A percentile compares a stretch with the other conserved stretches of the same genome.
These are phyloP conservation scores for Nixonia krombeini DNA, from an alignment of 1,140 invertebrate genomes.

Conservation along the genomic window DNA sequence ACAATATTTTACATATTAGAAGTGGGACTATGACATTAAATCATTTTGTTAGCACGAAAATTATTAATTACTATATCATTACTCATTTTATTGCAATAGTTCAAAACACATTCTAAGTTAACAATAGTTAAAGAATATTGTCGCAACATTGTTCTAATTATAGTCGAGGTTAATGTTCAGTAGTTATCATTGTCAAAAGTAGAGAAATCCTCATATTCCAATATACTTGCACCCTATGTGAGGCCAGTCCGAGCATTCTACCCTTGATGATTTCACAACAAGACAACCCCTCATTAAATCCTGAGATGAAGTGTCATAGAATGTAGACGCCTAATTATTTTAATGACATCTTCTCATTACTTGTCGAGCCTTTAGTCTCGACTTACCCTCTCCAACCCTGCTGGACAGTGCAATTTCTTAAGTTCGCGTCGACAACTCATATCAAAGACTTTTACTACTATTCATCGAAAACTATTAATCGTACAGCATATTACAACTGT, in stretches of 20 bases:
- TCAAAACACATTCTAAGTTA: too few relatives aligned
- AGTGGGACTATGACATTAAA: too few relatives aligned
- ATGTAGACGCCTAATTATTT: slow-evolving; percentile 43
- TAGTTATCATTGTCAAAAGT: slow-evolving; percentile 16
- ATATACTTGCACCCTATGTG: slow-evolving; percentile 8
- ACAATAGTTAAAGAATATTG: too few relatives aligned
- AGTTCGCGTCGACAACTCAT: slow-evolving; percentile 22
- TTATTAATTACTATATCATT: too few relatives aligned
- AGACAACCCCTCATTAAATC: slow-evolving; percentile 29
- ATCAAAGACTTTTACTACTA: slow-evolving; percentile 8
- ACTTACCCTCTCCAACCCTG: slow-evolving; percentile 19
- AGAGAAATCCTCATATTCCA: slow-evolving; percentile 13
- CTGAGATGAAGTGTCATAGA: slow-evolving; percentile 16
- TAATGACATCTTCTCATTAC: slow-evolving; percentile 32
- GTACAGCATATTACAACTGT: too few relatives aligned
- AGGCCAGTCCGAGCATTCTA: slow-evolving; percentile 10
- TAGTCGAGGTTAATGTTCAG: slow-evolving; percentile 44
- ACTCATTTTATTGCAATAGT: too few relatives aligned
- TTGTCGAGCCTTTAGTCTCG: slow-evolving; percentile 3
- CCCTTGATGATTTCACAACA: slow-evolving; percentile 25
- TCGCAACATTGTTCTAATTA: too few relatives aligned
- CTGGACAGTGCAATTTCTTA: slow-evolving; percentile 33
- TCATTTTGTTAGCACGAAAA: too few relatives aligned
- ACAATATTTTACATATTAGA: too few relatives aligned
- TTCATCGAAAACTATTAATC: too few relatives aligned